Conservation (phyloP, 2,113 vertebrate genomes). For the Pipa parva region DNA sequence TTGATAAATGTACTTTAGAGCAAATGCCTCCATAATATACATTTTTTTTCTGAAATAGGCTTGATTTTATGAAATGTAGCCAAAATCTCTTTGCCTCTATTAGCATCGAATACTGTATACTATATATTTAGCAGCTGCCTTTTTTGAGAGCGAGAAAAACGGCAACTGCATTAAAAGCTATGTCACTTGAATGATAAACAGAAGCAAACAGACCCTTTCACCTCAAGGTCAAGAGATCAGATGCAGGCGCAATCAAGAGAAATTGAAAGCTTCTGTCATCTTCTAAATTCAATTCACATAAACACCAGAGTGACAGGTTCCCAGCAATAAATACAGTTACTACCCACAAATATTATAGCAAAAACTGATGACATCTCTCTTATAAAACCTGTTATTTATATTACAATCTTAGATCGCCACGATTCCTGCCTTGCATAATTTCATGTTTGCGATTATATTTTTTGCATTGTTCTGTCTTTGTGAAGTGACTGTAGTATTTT, state of each 20-base stretch:
- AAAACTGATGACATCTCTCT: constrained; percentile 4
- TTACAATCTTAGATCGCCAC: background rate
- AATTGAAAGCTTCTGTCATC: constrained; percentile 33
- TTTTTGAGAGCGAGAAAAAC: background rate
- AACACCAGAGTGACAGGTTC: constrained; percentile 1
- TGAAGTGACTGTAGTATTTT: too few species aligned
- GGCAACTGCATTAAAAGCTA: background rate
- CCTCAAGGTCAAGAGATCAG: constrained; percentile 21
- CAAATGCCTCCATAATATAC: too few species aligned
- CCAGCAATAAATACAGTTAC: background rate
- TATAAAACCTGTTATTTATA: background rate
- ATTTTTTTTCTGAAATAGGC: too few species aligned
- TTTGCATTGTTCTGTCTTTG: too few species aligned
- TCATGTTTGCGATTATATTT: background rate
- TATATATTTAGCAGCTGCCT: constrained; percentile 2
- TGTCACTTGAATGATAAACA: constrained; percentile 8
- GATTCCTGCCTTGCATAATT: too few species aligned
- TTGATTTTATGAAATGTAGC: too few species aligned
- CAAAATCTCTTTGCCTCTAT: too few species aligned
- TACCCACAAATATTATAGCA: constrained; percentile 4
- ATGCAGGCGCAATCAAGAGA: constrained; percentile 15
- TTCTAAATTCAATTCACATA: constrained; percentile 34
- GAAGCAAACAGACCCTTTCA: constrained; percentile 16
- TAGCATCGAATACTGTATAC: background rate
- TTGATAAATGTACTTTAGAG: too few species aligned